Conservation (phyloP, 2,797 vertebrate genomes). For the Acropternis orthonyx region DNA sequence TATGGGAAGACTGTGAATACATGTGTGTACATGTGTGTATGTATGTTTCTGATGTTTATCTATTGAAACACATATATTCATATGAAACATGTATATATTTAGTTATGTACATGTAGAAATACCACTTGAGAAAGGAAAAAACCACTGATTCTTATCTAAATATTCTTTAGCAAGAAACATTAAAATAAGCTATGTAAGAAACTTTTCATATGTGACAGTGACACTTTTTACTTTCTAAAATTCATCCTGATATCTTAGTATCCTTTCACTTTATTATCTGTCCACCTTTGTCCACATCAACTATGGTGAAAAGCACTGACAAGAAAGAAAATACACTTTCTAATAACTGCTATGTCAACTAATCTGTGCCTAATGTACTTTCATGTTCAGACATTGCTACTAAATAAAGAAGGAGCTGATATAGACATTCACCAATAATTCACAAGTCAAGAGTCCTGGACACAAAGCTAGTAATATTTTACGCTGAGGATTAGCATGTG, state of each 20-base stretch:
- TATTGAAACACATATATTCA: not conserved
- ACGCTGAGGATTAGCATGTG: not conserved
- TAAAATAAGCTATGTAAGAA: not conserved
- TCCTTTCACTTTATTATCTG: constrained; percentile 6
- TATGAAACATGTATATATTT: not conserved
- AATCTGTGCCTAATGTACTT: not conserved
- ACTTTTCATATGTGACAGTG: not conserved
- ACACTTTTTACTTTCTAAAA: constrained; percentile 18
- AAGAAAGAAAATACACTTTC: not conserved
- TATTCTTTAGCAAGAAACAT: not conserved
- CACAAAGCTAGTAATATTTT: not conserved
- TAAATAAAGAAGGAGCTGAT: not conserved
- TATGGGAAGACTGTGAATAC: not conserved
- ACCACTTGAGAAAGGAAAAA: not conserved
- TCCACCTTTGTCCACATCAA: not conserved
- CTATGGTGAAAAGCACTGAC: not conserved
- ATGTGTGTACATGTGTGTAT: not conserved
- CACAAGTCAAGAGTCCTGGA: not conserved
- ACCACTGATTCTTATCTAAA: not conserved
- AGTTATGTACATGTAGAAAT: not conserved
- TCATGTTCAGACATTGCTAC: not conserved
- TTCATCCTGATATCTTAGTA: not conserved
- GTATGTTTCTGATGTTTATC: not conserved
- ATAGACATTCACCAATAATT: not conserved
- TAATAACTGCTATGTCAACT: not conserved